Evolutionary conservation across 1,140 invertebrate species (phyloP), one percentile per base, ranked within the genome.

Genomic region (Drosophila chauvacae): DNA sequence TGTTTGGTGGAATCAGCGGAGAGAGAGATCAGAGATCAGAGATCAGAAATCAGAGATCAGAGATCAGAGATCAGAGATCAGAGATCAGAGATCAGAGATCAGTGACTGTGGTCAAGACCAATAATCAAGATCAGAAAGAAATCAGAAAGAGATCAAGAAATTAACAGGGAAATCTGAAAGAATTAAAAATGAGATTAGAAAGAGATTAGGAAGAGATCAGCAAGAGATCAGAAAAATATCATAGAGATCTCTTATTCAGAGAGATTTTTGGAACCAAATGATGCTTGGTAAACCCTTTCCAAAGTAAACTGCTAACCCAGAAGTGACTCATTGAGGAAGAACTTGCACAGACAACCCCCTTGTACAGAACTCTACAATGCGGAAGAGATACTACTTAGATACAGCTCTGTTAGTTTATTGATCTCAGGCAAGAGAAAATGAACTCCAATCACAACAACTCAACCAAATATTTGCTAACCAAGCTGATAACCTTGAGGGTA

Each of bases 401-500:
- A 65, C 26, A 23, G 23, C 10, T 35, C 18, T 26, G 3, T 48
- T 35, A 11, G 28, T 33, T 62, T 44, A 62, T 37, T 23, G 39
- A n/a, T 61, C 18, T 44, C 9, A 2, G 13, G 11, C 41, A 44
- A 33, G 7, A 28, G 62, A 30, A 65, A 65, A 20, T 64, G 11
- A 64, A 7, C 30, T 33, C 7, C 16, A 10, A 35, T 3, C 7
- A 20, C 13, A 57, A 28, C 14, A 20, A 16, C 14, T n/a, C 26
- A 28, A 28, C 7, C n/a, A 47, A 62, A 65, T 42, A 63, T 63
- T 66, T 28, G 37, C 28, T 44, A 10, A 9, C 13, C 13, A 26
- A 53, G 20, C 39, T 70, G 66, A 68, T 70, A 66, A 70, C 62
- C 44, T 45, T 70, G 28, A 30, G 26, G 28, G 9, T 62, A 6